Conservation (phyloP, 2,888 invertebrate genomes). For the Anoplius nigerrimus region DNA sequence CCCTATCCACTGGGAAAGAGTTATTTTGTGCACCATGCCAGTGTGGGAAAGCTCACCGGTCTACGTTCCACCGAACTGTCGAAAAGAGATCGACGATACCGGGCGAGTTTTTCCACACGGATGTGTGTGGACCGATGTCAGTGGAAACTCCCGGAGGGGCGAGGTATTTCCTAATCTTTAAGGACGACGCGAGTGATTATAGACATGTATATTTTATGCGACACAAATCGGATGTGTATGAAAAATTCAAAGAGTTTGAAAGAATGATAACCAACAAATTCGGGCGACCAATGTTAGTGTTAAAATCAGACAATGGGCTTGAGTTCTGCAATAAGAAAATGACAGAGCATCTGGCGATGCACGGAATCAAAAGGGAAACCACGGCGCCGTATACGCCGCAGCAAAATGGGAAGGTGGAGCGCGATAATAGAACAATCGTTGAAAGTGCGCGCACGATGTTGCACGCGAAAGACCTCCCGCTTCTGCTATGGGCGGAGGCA, state of each 20-base stretch:
- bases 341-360: neutral
- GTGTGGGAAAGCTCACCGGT: slow-evolving; percentile 43
- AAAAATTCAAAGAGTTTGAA: slow-evolving; percentile 6
- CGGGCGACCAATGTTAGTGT: neutral
- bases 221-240: neutral
- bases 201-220: slow-evolving; percentile 5
- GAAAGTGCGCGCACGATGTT: slow-evolving; percentile 11
- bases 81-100: neutral
- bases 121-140: neutral
- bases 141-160: neutral
- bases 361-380: neutral
- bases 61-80: slow-evolving; percentile 27
- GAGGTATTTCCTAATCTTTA: slow-evolving; percentile 10
- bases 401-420: slow-evolving; percentile 1
- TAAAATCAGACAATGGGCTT: slow-evolving; percentile 6
- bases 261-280: neutral
- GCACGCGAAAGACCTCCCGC: neutral
- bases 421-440: neutral
- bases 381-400: neutral
- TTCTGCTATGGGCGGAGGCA: neutral
- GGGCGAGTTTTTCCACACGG: neutral
- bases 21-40: slow-evolving; percentile 45
- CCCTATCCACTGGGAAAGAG: slow-evolving; percentile 20
- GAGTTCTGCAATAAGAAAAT: slow-evolving; percentile 9
- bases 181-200: slow-evolving; percentile 4